Conservation (phyloP, 2,888 invertebrate species). For the Palloptera scutellata region DNA sequence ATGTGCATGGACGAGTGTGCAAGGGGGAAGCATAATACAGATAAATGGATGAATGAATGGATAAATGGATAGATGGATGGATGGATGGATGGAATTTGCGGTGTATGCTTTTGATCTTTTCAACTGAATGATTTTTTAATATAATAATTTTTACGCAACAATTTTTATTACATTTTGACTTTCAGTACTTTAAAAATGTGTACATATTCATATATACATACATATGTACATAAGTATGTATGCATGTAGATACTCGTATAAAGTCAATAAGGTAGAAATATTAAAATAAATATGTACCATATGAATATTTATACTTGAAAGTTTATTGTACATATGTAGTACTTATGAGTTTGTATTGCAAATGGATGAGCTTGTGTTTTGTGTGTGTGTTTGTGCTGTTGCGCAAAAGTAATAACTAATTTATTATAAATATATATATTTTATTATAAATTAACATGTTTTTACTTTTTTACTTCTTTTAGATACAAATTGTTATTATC, state of each 20-base stretch:
- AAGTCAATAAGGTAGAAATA: too few species aligned
- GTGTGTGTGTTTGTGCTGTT: too few species aligned
- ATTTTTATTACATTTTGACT: slow-evolving; percentile 42
- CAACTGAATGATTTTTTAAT: slow-evolving; percentile 61
- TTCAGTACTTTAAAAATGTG: slow-evolving; percentile 26
- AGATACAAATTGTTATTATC: too few species aligned
- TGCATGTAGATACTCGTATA: not conserved
- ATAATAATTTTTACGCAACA: slow-evolving; percentile 47
- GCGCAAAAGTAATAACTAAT: too few species aligned
- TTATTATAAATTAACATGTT: not conserved
- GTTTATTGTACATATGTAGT: slow-evolving; percentile 2
- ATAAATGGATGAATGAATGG: slow-evolving; percentile 21
- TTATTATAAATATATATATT: too few species aligned
- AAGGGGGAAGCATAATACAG: slow-evolving; percentile 32
- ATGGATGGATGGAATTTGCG: slow-evolving; percentile 35
- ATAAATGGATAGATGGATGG: not conserved
- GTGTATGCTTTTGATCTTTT: slow-evolving; percentile 61
- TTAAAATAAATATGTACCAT: not conserved
- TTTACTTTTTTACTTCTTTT: too few species aligned
- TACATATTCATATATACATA: slow-evolving; percentile 1
- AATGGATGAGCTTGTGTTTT: too few species aligned
- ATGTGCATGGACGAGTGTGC: slow-evolving; percentile 22
- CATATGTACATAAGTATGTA: slow-evolving; percentile 13
- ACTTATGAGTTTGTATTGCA: not conserved
- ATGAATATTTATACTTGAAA: slow-evolving; percentile 9